Percentiles rank a stretch among this genome's conserved stretches.
phyloP scores from a whole-genome alignment of 2,888 invertebrate species.

The Theristus sp. region DNA sequence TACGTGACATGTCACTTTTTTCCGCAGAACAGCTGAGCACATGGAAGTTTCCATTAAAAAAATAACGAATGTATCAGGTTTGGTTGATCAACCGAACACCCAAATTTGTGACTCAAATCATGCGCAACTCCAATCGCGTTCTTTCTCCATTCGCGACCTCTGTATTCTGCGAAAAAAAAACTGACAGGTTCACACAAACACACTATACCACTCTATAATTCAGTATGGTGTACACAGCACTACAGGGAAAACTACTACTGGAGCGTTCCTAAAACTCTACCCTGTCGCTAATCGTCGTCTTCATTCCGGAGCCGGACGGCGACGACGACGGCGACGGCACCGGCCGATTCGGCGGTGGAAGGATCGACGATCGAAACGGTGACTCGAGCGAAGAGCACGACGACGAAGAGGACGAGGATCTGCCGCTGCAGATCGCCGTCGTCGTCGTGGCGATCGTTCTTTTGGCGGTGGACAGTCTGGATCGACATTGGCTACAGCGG shows the following conservation, averaged over 20 bases:
- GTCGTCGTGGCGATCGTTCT: not conserved
- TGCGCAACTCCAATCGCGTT: too few species aligned
- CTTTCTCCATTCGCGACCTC: too few species aligned
- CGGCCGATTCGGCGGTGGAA: too few species aligned
- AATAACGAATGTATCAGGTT: not conserved
- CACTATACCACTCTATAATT: too few species aligned
- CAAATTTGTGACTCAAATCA: too few species aligned
- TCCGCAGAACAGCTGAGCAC: not conserved
- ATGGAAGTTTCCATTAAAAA: not conserved
- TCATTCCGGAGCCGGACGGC: not conserved
- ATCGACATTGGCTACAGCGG: not conserved
- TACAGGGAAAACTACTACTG: too few species aligned
- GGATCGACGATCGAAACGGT: not conserved
- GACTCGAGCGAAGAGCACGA: not conserved
- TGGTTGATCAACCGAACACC: not conserved
- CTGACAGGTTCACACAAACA: too few species aligned
- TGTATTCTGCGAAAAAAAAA: too few species aligned
- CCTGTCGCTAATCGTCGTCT: not conserved
- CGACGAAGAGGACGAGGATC: not conserved
- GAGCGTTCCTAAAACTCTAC: not conserved
- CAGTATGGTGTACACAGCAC: too few species aligned
- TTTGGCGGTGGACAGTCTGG: not conserved
- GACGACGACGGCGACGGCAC: not conserved
- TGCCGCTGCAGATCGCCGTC: not conserved
- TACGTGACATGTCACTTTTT: too few species aligned